Percentiles rank a stretch among this genome's conserved stretches.
Evolutionary conservation across 2,888 invertebrate species (phyloP).

Genomic region (Ligdia adustata): DNA sequence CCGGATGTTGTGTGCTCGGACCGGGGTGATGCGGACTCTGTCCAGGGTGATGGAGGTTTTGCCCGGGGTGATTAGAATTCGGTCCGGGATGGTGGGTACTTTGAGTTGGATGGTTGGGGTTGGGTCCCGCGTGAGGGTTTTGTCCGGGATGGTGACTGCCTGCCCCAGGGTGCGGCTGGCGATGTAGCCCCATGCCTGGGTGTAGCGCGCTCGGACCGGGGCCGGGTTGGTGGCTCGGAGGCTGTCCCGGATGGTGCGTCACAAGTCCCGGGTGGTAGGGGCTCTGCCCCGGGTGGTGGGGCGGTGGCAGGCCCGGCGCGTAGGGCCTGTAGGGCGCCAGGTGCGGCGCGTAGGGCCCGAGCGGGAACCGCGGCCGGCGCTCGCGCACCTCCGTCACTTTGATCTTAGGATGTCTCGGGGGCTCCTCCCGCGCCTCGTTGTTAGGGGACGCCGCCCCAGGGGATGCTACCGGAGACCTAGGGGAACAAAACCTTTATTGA

Average conservation of each 20-base stretch:
- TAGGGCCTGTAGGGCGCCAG: conserved; percentile 76
- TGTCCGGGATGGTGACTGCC: not conserved
- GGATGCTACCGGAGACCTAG: conserved; percentile 57
- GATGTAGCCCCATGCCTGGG: no score
- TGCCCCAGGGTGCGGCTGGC: not conserved
- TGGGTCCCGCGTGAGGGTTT: not conserved
- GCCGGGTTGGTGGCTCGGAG: no score
- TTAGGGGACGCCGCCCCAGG: conserved; percentile 50
- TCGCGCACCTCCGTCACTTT: conserved; percentile 78
- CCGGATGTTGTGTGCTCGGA: not conserved
- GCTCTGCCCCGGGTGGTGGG: conserved; percentile 9
- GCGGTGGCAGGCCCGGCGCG: conserved; percentile 43
- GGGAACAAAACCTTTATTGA: no score
- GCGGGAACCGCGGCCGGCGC: conserved; percentile 67
- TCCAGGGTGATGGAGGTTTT: not conserved
- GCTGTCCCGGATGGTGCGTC: not conserved
- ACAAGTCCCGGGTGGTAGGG: not conserved
- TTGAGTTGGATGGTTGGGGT: not conserved
- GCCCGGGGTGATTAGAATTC: not conserved
- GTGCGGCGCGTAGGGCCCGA: conserved; percentile 78
- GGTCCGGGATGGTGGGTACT: not conserved
- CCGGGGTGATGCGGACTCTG: not conserved
- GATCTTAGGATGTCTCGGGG: conserved; percentile 71
- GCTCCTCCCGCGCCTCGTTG: conserved; percentile 54
- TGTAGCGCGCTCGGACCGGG: no score